A percentile compares a stretch with the other conserved stretches of the same genome.
These are phyloP conservation scores for Dryomyza anilis DNA, from an alignment of 2,888 invertebrate genomes.

Conservation along the genomic window DNA sequence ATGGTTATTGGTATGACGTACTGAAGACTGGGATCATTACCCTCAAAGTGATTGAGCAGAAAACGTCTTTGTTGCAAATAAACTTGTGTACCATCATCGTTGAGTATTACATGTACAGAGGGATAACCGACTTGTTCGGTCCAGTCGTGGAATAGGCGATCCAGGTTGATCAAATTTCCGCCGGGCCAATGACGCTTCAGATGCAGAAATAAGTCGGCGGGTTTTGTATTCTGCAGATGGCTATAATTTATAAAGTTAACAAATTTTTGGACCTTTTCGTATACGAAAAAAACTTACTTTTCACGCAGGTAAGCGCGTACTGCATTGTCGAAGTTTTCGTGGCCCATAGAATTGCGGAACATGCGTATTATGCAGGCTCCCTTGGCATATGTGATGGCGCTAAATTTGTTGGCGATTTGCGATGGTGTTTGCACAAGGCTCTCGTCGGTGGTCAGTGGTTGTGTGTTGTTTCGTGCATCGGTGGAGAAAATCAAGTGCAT, in stretches of 20 bases:
- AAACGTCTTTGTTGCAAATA: conserved; percentile 46
- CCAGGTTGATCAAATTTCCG: conserved; percentile 48
- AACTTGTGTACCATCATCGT: conserved; percentile 22
- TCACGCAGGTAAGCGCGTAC: conserved; percentile 64
- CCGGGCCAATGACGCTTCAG: conserved; percentile 58
- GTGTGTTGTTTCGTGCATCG: conserved; percentile 66
- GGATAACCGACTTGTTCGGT: conserved; percentile 72
- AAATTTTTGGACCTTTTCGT: no score
- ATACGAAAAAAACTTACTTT: no score
- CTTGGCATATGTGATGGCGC: conserved; percentile 70
- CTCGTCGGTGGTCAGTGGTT: conserved; percentile 65
- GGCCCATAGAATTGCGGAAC: conserved; percentile 69
- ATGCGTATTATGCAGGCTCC: conserved; percentile 70
- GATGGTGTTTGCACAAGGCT: conserved; percentile 64
- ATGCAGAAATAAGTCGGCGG: conserved; percentile 63
- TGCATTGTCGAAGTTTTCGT: conserved; percentile 63
- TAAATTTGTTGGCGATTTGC: conserved; percentile 66
- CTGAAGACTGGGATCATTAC: conserved; percentile 33
- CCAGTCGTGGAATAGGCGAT: conserved; percentile 65
- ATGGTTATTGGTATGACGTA: conserved; percentile 55
- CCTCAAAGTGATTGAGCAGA: conserved; percentile 37
- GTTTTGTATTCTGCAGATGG: conserved; percentile 56
- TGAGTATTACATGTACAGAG: conserved; percentile 63
- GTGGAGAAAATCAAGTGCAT: conserved; percentile 67
- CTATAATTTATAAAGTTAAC: no score